Base-by-base conservation (phyloP, 2,888 invertebrate species). In the Xestia xanthographa region DNA sequence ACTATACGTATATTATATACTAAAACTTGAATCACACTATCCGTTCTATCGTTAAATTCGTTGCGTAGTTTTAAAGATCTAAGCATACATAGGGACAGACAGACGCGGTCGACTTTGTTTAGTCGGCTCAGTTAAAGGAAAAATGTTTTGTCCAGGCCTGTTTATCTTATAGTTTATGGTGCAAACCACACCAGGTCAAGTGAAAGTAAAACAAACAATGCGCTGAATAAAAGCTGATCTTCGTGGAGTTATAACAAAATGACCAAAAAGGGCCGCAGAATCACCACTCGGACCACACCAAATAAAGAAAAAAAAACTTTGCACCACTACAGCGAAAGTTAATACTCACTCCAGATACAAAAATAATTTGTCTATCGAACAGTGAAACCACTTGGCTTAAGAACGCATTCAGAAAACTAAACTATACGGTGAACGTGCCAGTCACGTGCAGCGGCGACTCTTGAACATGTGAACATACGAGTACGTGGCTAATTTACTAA, bases 351-450 rank as follows among this genome's bases (percentile, higher is more conserved):
- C 93, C 89, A 93, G 91, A 93, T 94, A 94, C 91, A 86, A 93
- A 90, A 92, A 92, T 92, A 93, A 93, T 92, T 91, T 91, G 89
- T 92, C 92, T 93, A 93, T 93, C 90, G 91, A 92, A 91, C 90
- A 94, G 95, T 94, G 95, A 95, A 95, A 95, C 91, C 91, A 89
- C 88, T 90, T 89, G 86, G 62, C 62, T 89, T 85, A 88, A 89
- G 88, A 89, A 93, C 92, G 92, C 90, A 90, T 77, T 84, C 87
- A 87, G 93, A 91, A 84, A 93, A 94, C 90, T 87, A 91, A 93
- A 93, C 65, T 68, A 81, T 83, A 82, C 79, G 72, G 80, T 81
- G 82, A 87, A 85, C 77, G 85, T 83, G 85, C 72, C 60, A 69
- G 86, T 71, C 84, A 86, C 84, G 75, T 82, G 29, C 43, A 22